Base-by-base conservation (phyloP, 2,888 invertebrate genomes). In the Rhimphoctona megacephalus region DNA sequence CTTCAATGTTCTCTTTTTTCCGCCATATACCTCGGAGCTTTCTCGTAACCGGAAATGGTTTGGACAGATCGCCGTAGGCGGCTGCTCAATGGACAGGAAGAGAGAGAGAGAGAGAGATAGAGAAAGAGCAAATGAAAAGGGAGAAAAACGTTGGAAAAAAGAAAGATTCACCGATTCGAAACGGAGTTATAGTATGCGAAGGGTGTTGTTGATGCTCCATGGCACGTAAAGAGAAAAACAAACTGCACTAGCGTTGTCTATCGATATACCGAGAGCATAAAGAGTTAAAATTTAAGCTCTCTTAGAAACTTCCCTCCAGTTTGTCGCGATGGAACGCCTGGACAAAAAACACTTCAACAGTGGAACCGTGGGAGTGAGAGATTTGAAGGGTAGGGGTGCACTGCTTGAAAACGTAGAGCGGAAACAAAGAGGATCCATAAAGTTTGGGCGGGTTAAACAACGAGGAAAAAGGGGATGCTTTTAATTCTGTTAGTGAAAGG, bases 1-100 rank as follows among this genome's bases (percentile, higher is more conserved):
- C 25, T 43, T 57, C 61, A 30, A 49, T 39, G 64, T 61, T 72
- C 57, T 49, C 30, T 22, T 54, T 66, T 61, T 33, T 49, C 4
- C 30, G 7, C 22, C 67, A 25, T 46, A 66, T 22, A 52, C 22
- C 52, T 66, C 67, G 67, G 49, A 52, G 77, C 43, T 81, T 86
- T 36, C 72, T 81, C 67, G 77, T 73, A 83, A 86, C 83, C 81
- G 86, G 83, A 83, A 83, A 81, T 43, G 69, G 73, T 81, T 73
- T 69, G 57, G 72, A 81, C 81, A 54, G 81, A 81, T 81, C 73
- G 22, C 73, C 25, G 25, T 36, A 46, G 52, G 54, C 49, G 66
- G 52, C 39, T 74, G 64, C 39, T 81, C 66, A 49, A 67, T 49
- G 72, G 33, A 64, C 49, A 17, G 25, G 30, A 25, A 61, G 61